phyloP scores from a whole-genome alignment of 30 jellyfish, hydroid and myxozoan species.

The Hydractinia echinata region DNA sequence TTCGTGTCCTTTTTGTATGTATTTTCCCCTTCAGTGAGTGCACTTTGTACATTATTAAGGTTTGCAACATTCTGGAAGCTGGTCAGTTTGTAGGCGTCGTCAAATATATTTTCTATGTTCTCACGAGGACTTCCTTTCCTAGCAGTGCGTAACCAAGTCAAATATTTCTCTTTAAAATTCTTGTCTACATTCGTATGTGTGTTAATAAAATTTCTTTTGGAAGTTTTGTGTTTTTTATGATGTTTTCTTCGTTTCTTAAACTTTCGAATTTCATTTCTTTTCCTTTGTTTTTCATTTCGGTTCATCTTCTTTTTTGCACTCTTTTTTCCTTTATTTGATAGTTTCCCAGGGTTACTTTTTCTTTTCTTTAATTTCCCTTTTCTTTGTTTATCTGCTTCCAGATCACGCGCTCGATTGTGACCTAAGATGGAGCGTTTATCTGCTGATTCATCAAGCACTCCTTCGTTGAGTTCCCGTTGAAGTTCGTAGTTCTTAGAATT shows the following conservation, averaged over 20 bases:
- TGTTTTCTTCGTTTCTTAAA: background rate
- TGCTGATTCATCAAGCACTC: background rate
- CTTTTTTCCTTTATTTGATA: background rate
- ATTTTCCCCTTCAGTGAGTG: background rate
- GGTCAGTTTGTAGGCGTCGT: background rate
- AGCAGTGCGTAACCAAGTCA: background rate
- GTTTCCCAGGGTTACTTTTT: background rate
- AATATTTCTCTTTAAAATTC: background rate
- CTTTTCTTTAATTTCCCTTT: background rate
- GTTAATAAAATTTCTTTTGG: background rate
- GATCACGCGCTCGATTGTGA: background rate
- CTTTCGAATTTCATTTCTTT: background rate
- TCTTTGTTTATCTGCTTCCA: too few relatives aligned
- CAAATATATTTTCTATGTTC: background rate
- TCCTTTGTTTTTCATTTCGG: background rate
- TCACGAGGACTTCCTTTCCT: background rate
- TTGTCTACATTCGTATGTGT: background rate
- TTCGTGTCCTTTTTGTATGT: background rate
- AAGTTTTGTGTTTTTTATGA: background rate
- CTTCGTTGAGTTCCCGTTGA: slow-evolving; percentile 12
- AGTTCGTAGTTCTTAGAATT: background rate
- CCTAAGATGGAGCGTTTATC: background rate
- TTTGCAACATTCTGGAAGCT: background rate
- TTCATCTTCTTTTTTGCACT: background rate
- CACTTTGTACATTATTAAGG: background rate